Conservation (phyloP, 2,113 vertebrate species). For the Acanthochromis polyacanthus region DNA sequence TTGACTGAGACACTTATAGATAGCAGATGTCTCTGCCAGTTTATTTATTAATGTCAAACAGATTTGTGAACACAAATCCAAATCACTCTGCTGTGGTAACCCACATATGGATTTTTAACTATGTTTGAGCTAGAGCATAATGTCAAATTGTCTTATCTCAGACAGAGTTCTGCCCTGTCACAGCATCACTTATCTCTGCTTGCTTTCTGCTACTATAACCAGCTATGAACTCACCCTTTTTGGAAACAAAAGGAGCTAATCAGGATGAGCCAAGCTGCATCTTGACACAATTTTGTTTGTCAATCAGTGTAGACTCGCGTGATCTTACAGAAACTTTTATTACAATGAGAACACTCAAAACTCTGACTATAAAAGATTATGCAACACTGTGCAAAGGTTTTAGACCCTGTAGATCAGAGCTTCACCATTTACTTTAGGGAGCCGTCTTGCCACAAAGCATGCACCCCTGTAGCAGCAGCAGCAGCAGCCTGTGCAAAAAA, state of each 20-base stretch:
- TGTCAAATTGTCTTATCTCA: not conserved
- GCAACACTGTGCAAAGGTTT: no score
- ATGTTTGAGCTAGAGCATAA: not conserved
- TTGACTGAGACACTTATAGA: not conserved
- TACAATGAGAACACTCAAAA: no score
- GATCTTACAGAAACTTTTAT: not conserved
- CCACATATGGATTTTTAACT: not conserved
- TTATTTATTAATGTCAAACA: slow-evolving; percentile 14
- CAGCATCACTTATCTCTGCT: not conserved
- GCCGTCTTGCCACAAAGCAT: no score
- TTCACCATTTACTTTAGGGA: no score
- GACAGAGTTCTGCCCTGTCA: not conserved
- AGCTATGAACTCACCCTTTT: not conserved
- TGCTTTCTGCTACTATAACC: not conserved
- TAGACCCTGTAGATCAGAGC: no score
- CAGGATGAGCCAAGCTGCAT: not conserved
- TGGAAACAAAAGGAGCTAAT: not conserved
- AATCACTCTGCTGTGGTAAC: not conserved
- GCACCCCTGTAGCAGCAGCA: no score
- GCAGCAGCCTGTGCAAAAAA: no score
- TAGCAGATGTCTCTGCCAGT: not conserved
- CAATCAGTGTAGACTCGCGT: not conserved
- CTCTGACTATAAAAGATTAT: no score
- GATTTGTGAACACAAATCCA: not conserved
- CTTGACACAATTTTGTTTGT: not conserved